Evolutionary conservation across 2,888 invertebrate species (phyloP).

Genomic region (Dasysyrphus tricinctus): DNA sequence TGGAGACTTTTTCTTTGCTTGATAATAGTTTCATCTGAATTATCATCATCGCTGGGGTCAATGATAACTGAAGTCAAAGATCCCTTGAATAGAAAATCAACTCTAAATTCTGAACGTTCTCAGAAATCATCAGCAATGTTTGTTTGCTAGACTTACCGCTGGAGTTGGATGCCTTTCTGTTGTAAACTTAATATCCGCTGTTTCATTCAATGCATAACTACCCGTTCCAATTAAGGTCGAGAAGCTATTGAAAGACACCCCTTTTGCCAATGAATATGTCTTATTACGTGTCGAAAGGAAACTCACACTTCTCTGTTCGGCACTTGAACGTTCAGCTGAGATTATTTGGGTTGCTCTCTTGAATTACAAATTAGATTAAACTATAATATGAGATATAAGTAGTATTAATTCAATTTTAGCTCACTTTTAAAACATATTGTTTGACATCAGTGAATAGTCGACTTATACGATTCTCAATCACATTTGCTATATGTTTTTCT

Average conservation of each 20-base stretch:
- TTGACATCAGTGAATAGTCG: slow-evolving; percentile 79
- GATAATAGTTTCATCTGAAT: slow-evolving; percentile 41
- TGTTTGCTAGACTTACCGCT: slow-evolving; percentile 73
- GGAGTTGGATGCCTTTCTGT: slow-evolving; percentile 80
- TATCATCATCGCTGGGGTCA: slow-evolving; percentile 69
- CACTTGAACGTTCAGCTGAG: slow-evolving; percentile 54
- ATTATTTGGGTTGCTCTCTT: slow-evolving; percentile 81
- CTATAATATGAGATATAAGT: too few relatives aligned
- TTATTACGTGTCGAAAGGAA: neutral
- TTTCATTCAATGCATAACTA: slow-evolving; percentile 80
- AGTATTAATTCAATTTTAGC: slow-evolving; percentile 41
- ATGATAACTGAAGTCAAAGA: slow-evolving; percentile 80
- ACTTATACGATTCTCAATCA: slow-evolving; percentile 77
- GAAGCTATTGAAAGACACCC: slow-evolving; percentile 79
- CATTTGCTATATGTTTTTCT: slow-evolving; percentile 76
- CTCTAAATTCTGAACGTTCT: neutral
- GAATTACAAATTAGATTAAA: neutral
- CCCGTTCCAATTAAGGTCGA: slow-evolving; percentile 80
- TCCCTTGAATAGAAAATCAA: slow-evolving; percentile 76
- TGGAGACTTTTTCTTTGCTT: slow-evolving; percentile 24
- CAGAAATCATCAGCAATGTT: neutral
- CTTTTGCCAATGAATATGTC: slow-evolving; percentile 31
- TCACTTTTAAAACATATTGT: slow-evolving; percentile 80
- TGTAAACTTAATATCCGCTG: slow-evolving; percentile 76
- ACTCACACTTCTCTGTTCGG: slow-evolving; percentile 7